Evolutionary conservation across 2,888 invertebrate species (phyloP).

Genomic region (Drosophila birchii): DNA sequence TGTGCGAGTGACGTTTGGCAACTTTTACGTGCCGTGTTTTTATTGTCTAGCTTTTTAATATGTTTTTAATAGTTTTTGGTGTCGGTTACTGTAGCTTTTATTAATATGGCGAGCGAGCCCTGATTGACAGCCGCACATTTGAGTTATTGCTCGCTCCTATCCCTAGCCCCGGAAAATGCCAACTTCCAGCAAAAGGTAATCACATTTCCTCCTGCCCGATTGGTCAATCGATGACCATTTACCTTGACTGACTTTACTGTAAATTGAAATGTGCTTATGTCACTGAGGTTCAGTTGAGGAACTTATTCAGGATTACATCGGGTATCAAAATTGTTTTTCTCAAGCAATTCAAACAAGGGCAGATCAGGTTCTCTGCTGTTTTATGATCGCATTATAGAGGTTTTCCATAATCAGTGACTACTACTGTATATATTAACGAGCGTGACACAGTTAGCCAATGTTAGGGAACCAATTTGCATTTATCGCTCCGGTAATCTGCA

Average conservation of each 20-base stretch:
- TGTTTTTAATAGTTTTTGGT: slow-evolving; percentile 47
- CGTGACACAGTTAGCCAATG: slow-evolving; percentile 31
- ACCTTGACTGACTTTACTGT: slow-evolving; percentile 7
- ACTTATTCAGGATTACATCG: not conserved
- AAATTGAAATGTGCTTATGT: not conserved
- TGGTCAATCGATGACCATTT: not conserved
- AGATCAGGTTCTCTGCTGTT: not conserved
- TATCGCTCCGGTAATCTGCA: slow-evolving; percentile 22
- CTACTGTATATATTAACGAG: slow-evolving; percentile 7
- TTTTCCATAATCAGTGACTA: not conserved
- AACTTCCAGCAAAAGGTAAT: slow-evolving; percentile 6
- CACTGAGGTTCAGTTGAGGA: not conserved
- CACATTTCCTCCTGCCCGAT: slow-evolving; percentile 28
- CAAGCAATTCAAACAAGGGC: not conserved
- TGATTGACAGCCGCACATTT: slow-evolving; percentile 49
- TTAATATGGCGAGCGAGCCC: slow-evolving; percentile 47
- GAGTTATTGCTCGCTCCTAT: not conserved
- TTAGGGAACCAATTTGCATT: slow-evolving; percentile 20
- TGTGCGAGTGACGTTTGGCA: slow-evolving; percentile 54
- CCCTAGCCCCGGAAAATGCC: slow-evolving; percentile 3
- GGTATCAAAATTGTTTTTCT: not conserved
- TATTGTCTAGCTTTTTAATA: slow-evolving; percentile 37
- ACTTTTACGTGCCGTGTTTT: slow-evolving; percentile 36
- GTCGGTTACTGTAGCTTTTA: slow-evolving; percentile 38
- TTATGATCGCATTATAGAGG: not conserved